Evolutionary conservation across 2,888 invertebrate species (phyloP).

Genomic region (Venustoraphidia nigricollis): DNA sequence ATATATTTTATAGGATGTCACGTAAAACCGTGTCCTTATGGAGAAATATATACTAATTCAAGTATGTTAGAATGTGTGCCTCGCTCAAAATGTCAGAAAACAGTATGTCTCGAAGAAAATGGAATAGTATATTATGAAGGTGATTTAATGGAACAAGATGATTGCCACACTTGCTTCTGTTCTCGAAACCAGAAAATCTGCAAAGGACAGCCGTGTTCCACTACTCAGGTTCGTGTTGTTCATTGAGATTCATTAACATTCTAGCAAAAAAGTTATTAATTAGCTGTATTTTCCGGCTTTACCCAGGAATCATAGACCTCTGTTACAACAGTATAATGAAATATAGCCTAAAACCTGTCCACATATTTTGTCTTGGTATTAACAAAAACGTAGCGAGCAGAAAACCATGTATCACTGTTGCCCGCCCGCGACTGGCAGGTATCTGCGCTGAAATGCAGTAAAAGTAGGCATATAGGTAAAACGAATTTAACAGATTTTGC

Average conservation of each 20-base stretch:
- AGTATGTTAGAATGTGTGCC: slow-evolving; percentile 59
- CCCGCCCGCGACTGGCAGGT: no score
- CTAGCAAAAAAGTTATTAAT: no score
- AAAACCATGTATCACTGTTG: no score
- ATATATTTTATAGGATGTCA: slow-evolving; percentile 42
- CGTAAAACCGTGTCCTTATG: slow-evolving; percentile 55
- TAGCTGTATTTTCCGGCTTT: no score
- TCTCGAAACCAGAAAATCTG: slow-evolving; percentile 53
- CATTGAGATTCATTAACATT: not conserved
- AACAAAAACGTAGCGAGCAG: no score
- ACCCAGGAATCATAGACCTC: no score
- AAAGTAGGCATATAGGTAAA: no score
- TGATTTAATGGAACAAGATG: slow-evolving; percentile 56
- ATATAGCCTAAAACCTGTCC: no score
- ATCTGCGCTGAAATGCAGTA: no score
- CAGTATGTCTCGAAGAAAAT: slow-evolving; percentile 51
- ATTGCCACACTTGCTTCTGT: slow-evolving; percentile 67
- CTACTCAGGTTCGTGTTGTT: slow-evolving; percentile 19
- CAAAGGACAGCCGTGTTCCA: slow-evolving; percentile 51
- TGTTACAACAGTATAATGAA: no score
- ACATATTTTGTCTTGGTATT: no score
- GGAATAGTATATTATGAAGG: slow-evolving; percentile 59
- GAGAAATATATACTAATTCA: slow-evolving; percentile 55
- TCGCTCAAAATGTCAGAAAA: slow-evolving; percentile 48
- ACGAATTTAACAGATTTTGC: no score